Evolutionary conservation across 2,113 vertebrate species (phyloP), one percentile per base, ranked within the genome.

Genomic region (Cheilinus undulatus): DNA sequence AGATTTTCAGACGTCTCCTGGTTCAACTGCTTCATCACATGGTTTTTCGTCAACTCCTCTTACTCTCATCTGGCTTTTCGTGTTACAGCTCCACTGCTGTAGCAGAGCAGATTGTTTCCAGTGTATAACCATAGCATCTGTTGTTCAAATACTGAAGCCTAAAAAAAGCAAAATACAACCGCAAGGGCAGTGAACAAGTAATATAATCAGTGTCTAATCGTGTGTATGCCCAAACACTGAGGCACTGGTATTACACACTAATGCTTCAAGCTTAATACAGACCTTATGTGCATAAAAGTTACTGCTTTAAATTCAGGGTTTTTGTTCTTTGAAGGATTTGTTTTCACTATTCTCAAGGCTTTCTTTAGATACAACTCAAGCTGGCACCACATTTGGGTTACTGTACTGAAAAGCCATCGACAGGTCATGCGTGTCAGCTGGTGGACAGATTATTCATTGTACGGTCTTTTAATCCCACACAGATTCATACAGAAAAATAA

Each of bases 391-490:
- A 64, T 70, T 43, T 52, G 48, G 59, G 48, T 78, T 61, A 69
- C 32, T 70, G 34, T 45, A 51, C 28, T 53, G 62, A 48, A 12
- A 45, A 75, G 70, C 30, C 60, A 66, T 3, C 32, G 51, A 67
- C 24, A 69, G 69, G 73, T 76, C 69, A 61, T 15, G 64, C 34
- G 51, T 78, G 82, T 89, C 83, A 86, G 80, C 68, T 89, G 83
- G 76, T 71, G 67, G 74, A 43, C 86, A 88, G 88, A 90, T 90
- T 91, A 88, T 60, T 73, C 5, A 40, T 70, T 50, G 60, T 73
- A 84, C 71, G 76, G 88, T 85, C 40, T 79, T 87, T 86, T 89
- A 91, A 91, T 91, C 84, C 85, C 45, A 61, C 63, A 76, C 64
- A 54, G 78, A 85, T 84, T 85, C 82, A 86, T 80, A 85, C 40